Evolutionary conservation across 2,113 vertebrate species (phyloP).

Genomic region (Gymnocephalus cernua): DNA sequence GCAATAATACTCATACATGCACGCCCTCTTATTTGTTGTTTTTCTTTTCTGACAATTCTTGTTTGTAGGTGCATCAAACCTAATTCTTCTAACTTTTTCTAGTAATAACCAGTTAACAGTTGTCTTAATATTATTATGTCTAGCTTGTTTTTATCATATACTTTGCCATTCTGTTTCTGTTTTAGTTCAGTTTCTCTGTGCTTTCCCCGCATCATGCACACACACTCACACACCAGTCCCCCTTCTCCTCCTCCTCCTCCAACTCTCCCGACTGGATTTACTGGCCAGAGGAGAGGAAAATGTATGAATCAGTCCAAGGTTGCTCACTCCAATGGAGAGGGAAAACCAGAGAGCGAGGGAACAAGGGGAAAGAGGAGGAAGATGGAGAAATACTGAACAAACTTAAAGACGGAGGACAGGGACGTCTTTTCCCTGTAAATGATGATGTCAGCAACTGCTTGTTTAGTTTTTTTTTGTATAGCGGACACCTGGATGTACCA

Average conservation of each 20-base stretch:
- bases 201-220: slow-evolving; percentile 48
- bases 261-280: slow-evolving; percentile 70
- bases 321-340: slow-evolving; percentile 72
- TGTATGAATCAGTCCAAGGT: slow-evolving; percentile 81
- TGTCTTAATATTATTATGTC: background rate
- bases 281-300: slow-evolving; percentile 88
- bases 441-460: slow-evolving; percentile 72
- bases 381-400: slow-evolving; percentile 47
- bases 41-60: background rate
- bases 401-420: slow-evolving; percentile 41
- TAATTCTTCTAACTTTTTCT: background rate
- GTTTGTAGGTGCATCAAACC: background rate
- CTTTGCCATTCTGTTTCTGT: background rate
- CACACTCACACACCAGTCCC: background rate
- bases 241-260: slow-evolving; percentile 10
- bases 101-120: background rate
- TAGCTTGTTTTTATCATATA: background rate
- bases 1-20: background rate
- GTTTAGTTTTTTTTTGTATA: slow-evolving; percentile 43
- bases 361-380: slow-evolving; percentile 37
- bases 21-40: background rate
- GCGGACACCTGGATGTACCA: slow-evolving; percentile 54
- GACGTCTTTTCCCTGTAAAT: slow-evolving; percentile 54
- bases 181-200: slow-evolving; percentile 28
- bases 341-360: slow-evolving; percentile 60